phyloP scores from a whole-genome alignment of 1,140 invertebrate genomes.

The Latrodectus geometricus region DNA sequence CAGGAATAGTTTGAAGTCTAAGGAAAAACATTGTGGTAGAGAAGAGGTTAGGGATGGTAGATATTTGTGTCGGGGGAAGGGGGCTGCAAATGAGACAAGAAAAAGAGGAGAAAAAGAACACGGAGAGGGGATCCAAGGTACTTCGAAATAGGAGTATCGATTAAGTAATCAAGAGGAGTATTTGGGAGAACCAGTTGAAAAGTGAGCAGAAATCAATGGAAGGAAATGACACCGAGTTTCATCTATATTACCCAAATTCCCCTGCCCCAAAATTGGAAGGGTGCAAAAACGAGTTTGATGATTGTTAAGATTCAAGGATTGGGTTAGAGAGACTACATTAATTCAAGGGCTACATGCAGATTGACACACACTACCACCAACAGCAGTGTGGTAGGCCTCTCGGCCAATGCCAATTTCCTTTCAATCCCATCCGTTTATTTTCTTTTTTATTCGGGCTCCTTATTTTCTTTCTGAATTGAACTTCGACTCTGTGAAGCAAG shows the following conservation, averaged over 20 bases:
- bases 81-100: neutral
- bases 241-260: constrained; percentile 62
- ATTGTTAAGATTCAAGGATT: constrained; percentile 59
- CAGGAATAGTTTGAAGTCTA: constrained; percentile 6
- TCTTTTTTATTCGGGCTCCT: neutral
- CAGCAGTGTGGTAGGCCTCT: constrained; percentile 21
- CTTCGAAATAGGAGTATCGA: constrained; percentile 56
- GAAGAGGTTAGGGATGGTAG: constrained; percentile 50
- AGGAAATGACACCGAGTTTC: constrained; percentile 62
- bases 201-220: constrained; percentile 63
- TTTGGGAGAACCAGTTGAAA: constrained; percentile 61
- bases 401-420: constrained; percentile 36
- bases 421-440: neutral
- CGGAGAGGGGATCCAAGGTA: constrained; percentile 8
- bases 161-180: constrained; percentile 62
- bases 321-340: constrained; percentile 60
- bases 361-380: constrained; percentile 36
- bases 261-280: constrained; percentile 55
- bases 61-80: constrained; percentile 58
- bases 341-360: constrained; percentile 58
- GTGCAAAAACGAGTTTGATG: constrained; percentile 60
- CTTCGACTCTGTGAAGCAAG: too few relatives aligned
- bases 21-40: constrained; percentile 34
- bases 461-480: too few relatives aligned
- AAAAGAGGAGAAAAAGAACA: constrained; percentile 55